A percentile compares a stretch with the other conserved stretches of the same genome.
These are phyloP conservation scores for Helobdella robusta DNA, from an alignment of 2,888 invertebrate genomes.

Conservation along the genomic window DNA sequence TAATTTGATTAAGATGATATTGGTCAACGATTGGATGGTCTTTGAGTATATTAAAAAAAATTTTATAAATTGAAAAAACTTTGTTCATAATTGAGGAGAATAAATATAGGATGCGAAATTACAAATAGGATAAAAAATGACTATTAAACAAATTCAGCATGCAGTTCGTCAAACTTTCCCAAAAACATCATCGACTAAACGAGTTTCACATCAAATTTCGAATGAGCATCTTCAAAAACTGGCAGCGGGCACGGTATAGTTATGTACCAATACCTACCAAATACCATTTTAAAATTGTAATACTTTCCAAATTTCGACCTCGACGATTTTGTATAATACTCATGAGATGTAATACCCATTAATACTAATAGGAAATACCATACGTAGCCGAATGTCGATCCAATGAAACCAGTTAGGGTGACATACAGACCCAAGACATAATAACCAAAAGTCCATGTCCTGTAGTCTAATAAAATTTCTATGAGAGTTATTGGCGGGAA, in stretches of 20 bases:
- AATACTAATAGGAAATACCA: slow-evolving; percentile 22
- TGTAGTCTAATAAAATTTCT: slow-evolving; percentile 19
- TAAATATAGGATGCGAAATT: too few species aligned
- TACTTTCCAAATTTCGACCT: background rate
- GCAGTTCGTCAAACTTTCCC: too few species aligned
- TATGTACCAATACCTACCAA: slow-evolving; percentile 23
- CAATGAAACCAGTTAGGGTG: background rate
- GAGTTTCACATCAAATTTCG: slow-evolving; percentile 5
- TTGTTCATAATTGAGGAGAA: too few species aligned
- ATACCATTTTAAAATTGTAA: slow-evolving; percentile 10
- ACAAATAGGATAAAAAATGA: too few species aligned
- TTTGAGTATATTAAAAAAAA: too few species aligned
- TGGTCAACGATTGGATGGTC: too few species aligned
- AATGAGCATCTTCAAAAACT: background rate
- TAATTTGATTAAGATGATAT: too few species aligned
- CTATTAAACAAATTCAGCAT: too few species aligned
- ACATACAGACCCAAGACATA: slow-evolving; percentile 11
- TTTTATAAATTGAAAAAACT: too few species aligned
- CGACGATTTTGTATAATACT: slow-evolving; percentile 8
- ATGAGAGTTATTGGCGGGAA: slow-evolving; percentile 22
- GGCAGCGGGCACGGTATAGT: slow-evolving; percentile 20
- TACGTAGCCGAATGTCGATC: background rate
- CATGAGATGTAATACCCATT: slow-evolving; percentile 19
- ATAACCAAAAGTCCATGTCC: slow-evolving; percentile 15
- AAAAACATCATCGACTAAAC: background rate